These are phyloP conservation scores for Spatula clypeata DNA, from an alignment of 2,797 vertebrate species.

Conservation along the genomic window DNA sequence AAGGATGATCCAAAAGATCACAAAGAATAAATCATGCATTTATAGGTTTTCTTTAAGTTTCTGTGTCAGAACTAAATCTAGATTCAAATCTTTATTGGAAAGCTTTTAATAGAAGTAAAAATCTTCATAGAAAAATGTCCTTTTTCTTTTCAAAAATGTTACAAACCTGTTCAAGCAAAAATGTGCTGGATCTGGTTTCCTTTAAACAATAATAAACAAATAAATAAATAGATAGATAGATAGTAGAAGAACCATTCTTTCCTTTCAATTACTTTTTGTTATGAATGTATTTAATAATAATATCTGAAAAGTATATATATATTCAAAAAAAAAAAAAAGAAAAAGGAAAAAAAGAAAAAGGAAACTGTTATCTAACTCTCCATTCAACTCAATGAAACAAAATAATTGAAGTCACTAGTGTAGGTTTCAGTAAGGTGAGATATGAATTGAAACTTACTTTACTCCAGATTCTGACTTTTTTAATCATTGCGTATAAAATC, in stretches of 20 bases:
- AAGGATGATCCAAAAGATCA: neutral
- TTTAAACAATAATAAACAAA: neutral
- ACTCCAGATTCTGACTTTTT: neutral
- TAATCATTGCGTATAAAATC: neutral
- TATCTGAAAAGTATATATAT: neutral
- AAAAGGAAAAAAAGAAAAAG: neutral
- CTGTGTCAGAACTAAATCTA: neutral
- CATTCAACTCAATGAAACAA: slow-evolving; percentile 10
- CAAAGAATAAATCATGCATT: neutral
- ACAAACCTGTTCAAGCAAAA: neutral
- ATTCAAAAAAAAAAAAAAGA: too few relatives aligned
- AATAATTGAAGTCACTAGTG: neutral
- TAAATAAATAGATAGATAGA: neutral
- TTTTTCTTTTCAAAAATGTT: accelerated
- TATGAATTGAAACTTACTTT: slow-evolving; percentile 12
- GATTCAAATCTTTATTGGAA: neutral
- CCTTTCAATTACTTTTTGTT: neutral
- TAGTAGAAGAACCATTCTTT: neutral
- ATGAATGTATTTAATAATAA: neutral
- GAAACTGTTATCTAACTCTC: neutral
- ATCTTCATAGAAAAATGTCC: accelerated
- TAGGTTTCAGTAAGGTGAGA: neutral
- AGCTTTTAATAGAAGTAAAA: neutral
- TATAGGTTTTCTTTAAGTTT: neutral
- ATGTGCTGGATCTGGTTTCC: neutral